phyloP scores from a whole-genome alignment of 2,113 vertebrate species.

The Atlantisia rogersi region DNA sequence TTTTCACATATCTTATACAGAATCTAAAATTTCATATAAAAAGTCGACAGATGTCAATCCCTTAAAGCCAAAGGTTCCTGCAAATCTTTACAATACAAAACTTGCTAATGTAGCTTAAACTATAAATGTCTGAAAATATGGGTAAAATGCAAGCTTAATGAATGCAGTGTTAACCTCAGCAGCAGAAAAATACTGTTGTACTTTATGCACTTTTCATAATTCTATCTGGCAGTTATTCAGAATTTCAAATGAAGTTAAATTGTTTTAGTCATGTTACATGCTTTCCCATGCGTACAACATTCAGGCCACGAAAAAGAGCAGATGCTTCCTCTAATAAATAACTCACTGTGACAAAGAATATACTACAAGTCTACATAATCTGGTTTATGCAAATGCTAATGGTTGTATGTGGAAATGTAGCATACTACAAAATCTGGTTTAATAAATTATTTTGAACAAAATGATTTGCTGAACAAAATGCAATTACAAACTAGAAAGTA shows the following conservation, averaged over 20 bases:
- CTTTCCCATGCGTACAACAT: background rate
- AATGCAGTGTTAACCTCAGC: background rate
- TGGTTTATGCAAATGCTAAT: constrained; percentile 16
- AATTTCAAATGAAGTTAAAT: constrained; percentile 41
- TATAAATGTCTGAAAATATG: background rate
- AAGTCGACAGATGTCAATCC: background rate
- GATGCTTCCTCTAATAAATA: constrained; percentile 11
- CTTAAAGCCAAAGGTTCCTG: background rate
- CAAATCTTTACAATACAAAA: background rate
- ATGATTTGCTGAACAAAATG: constrained; percentile 21
- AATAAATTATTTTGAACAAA: constrained; percentile 9
- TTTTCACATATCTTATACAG: background rate
- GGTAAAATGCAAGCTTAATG: background rate
- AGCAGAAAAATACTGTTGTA: background rate
- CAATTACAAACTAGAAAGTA: constrained; percentile 15
- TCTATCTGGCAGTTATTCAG: constrained; percentile 35
- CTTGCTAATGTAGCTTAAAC: background rate
- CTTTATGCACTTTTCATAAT: constrained; percentile 30
- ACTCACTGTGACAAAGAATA: constrained; percentile 23
- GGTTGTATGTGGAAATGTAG: background rate
- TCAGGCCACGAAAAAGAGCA: background rate
- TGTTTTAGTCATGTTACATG: constrained; percentile 21
- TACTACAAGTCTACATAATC: constrained; percentile 11
- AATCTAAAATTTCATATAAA: background rate
- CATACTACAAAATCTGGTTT: constrained; percentile 17